phyloP scores from a whole-genome alignment of 1,140 invertebrate genomes.

The Nephotettix cincticeps region DNA sequence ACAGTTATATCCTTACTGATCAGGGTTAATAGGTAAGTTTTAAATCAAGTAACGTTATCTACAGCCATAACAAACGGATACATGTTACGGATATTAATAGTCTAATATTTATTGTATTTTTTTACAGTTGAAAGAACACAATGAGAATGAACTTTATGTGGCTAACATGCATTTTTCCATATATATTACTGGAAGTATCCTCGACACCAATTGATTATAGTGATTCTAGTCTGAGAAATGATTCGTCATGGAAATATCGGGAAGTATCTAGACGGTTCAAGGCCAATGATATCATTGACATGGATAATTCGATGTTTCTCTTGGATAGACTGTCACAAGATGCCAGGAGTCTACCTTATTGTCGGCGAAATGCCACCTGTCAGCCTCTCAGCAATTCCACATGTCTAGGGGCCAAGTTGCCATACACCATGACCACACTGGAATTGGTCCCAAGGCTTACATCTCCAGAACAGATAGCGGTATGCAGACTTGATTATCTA shows the following conservation, averaged over 20 bases:
- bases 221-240: background rate
- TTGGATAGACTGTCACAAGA: background rate
- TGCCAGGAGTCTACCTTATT: conserved; percentile 40
- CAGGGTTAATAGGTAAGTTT: too few species aligned
- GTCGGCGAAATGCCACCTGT: conserved; percentile 62
- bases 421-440: conserved; percentile 73
- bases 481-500: too few species aligned
- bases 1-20: too few species aligned
- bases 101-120: background rate
- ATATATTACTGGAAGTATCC: background rate
- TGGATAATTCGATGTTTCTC: background rate
- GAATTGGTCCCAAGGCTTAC: conserved; percentile 68
- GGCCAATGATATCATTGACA: conserved; percentile 1
- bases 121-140: background rate
- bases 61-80: too few species aligned
- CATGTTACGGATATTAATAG: background rate
- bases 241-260: background rate
- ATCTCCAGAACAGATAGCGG: conserved; percentile 62
- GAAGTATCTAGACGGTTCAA: background rate
- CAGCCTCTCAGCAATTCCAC: conserved; percentile 58
- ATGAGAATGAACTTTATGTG: background rate
- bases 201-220: background rate
- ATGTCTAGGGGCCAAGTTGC: conserved; percentile 75
- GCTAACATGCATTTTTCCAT: background rate
- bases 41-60: too few species aligned